phyloP scores from a whole-genome alignment of 35 echinoderm and acorn worm genomes.

The Anneissia japonica region DNA sequence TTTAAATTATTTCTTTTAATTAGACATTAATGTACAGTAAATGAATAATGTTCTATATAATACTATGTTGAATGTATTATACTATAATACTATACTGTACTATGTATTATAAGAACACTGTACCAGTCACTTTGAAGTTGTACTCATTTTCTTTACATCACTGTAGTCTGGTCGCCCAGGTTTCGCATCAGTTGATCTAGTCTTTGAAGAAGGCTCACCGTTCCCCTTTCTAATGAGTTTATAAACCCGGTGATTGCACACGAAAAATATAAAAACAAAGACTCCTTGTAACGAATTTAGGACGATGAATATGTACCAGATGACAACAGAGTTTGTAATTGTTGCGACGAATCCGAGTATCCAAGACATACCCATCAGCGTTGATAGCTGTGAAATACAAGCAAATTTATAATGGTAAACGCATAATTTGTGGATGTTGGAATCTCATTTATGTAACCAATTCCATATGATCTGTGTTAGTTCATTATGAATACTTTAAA shows the following conservation, averaged over 20 bases:
- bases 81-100: too few relatives aligned
- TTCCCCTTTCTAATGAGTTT: not conserved
- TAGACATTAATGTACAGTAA: too few relatives aligned
- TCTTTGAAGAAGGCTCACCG: not conserved
- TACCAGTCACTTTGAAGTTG: too few relatives aligned
- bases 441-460: too few relatives aligned
- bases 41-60: too few relatives aligned
- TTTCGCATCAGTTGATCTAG: not conserved
- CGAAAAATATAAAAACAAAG: slow-evolving; percentile 26
- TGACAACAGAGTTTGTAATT: not conserved
- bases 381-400: slow-evolving; percentile 29
- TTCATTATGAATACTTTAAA: too few relatives aligned
- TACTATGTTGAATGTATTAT: too few relatives aligned
- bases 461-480: too few relatives aligned
- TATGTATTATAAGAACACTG: too few relatives aligned
- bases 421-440: too few relatives aligned
- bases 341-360: slow-evolving; percentile 19
- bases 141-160: not conserved
- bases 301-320: slow-evolving; percentile 25
- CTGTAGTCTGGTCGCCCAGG: not conserved
- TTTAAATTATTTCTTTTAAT: too few relatives aligned
- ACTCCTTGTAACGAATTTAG: slow-evolving; percentile 27
- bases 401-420: too few relatives aligned
- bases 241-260: not conserved
- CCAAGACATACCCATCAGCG: slow-evolving; percentile 36